Percentiles rank a stretch among this genome's conserved stretches.
These are phyloP conservation scores for Xestia c-nigrum DNA, from an alignment of 2,888 invertebrate genomes.

Conservation along the genomic window DNA sequence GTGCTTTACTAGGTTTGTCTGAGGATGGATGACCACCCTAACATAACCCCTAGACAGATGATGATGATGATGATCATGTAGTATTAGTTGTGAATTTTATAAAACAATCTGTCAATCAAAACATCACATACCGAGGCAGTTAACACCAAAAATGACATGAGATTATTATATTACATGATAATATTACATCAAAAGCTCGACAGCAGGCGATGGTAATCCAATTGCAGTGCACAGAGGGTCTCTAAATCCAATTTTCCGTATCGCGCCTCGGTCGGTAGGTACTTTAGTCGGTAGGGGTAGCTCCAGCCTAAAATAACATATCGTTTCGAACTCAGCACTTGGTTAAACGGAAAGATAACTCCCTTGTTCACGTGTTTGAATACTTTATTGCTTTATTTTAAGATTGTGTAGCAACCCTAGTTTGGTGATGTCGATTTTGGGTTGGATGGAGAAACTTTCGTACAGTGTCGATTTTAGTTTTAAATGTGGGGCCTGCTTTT, in stretches of 20 bases:
- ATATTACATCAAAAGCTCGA: slow-evolving; percentile 51
- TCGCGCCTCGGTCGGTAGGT: slow-evolving; percentile 57
- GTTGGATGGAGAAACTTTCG: not conserved
- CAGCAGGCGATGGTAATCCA: slow-evolving; percentile 61
- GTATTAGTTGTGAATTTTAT: not conserved
- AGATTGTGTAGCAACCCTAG: slow-evolving; percentile 15
- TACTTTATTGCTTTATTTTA: slow-evolving; percentile 48
- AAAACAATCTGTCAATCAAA: slow-evolving; percentile 2
- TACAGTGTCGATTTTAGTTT: not conserved
- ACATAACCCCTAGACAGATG: too few relatives aligned
- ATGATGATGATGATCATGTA: too few relatives aligned
- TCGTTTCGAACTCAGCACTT: slow-evolving; percentile 55
- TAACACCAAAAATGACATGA: slow-evolving; percentile 38
- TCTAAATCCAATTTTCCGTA: slow-evolving; percentile 69
- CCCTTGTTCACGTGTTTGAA: slow-evolving; percentile 37
- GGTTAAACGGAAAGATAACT: slow-evolving; percentile 58
- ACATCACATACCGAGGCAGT: not conserved
- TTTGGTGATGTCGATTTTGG: not conserved
- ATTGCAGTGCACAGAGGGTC: slow-evolving; percentile 66
- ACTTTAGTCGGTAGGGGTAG: slow-evolving; percentile 42
- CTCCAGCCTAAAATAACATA: slow-evolving; percentile 66
- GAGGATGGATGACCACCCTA: too few relatives aligned
- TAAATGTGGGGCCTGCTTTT: not conserved
- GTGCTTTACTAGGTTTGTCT: too few relatives aligned
- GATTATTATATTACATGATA: slow-evolving; percentile 53